These are phyloP conservation scores for Euwallacea similis DNA, from an alignment of 1,140 invertebrate species.

Conservation along the genomic window DNA sequence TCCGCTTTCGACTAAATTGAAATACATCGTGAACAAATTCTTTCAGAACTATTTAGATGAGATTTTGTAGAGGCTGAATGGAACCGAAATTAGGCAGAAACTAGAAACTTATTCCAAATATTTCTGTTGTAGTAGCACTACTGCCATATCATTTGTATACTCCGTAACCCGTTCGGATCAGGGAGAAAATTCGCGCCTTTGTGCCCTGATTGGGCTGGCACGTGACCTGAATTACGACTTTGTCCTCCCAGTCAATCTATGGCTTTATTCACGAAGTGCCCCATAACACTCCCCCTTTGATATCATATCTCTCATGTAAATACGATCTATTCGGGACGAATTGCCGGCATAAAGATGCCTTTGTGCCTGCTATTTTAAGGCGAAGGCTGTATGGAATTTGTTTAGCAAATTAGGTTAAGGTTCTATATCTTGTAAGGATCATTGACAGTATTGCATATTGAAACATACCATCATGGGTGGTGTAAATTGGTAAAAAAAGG, in stretches of 20 bases:
- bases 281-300: conserved; percentile 38
- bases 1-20: too few species aligned
- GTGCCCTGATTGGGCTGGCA: conserved; percentile 48
- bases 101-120: too few species aligned
- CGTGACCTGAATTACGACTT: conserved; percentile 48
- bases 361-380: conserved; percentile 25
- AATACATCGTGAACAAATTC: too few species aligned
- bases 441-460: too few species aligned
- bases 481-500: too few species aligned
- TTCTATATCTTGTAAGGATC: not conserved
- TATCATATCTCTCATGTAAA: conserved; percentile 41
- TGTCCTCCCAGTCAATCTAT: conserved; percentile 41
- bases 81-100: too few species aligned
- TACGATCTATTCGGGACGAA: conserved; percentile 33
- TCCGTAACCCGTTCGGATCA: conserved; percentile 44
- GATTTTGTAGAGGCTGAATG: too few species aligned
- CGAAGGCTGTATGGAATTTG: conserved; percentile 31
- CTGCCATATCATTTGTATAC: conserved; percentile 34
- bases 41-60: too few species aligned
- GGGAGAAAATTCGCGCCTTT: conserved; percentile 49
- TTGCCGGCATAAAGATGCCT: conserved; percentile 27
- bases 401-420: conserved; percentile 31
- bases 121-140: too few species aligned
- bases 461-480: too few species aligned
- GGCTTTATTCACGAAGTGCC: conserved; percentile 38